Base-by-base conservation (phyloP, 2,888 invertebrate genomes). In the Ophion ellenae region DNA sequence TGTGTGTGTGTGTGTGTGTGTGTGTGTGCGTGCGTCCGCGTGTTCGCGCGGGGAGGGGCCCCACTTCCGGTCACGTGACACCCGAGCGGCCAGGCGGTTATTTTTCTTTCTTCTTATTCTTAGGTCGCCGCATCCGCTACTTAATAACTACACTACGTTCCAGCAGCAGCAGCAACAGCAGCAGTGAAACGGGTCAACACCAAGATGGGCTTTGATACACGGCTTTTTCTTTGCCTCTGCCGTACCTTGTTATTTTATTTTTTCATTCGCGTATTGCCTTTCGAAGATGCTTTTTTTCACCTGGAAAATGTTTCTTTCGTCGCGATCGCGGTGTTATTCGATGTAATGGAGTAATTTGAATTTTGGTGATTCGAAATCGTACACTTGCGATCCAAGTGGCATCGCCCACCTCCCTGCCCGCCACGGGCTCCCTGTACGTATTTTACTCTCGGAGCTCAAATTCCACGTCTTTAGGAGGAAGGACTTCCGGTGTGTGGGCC, bases 11-110 rank as follows among this genome's bases (percentile, higher is more conserved):
- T 32, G 32, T 32, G 32, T 32, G 32, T 32, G 32, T 32, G 32
- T 32, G 24, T n/a, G 11, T 32, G 63, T n/a, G 47, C 1, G 14
- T 61, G 71, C 28, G 28, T 53, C 36, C 36, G 64, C 28, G 75
- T 32, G 47, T 32, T 45, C 45, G 69, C 36, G 59, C 59, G 89
- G 88, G 89, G 89, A 87, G 90, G 90, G 88, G 86, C 76, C 77
- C 90, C 90, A 93, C 93, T 94, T 94, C 94, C 94, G 94, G 94
- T 94, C 94, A 93, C 94, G 93, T 93, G 94, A 93, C 92, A 92
- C 88, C 88, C 89, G 86, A 88, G 82, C 88, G 85, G 84, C 86
- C 84, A 83, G 92, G 90, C 92, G 92, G 92, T 92, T 92, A 93
- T 93, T 93, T 94, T 93, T 92, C 93, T 93, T 92, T 93, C 92